Conservation (phyloP, 1,140 invertebrate genomes). For the Drosophila seguyi region DNA sequence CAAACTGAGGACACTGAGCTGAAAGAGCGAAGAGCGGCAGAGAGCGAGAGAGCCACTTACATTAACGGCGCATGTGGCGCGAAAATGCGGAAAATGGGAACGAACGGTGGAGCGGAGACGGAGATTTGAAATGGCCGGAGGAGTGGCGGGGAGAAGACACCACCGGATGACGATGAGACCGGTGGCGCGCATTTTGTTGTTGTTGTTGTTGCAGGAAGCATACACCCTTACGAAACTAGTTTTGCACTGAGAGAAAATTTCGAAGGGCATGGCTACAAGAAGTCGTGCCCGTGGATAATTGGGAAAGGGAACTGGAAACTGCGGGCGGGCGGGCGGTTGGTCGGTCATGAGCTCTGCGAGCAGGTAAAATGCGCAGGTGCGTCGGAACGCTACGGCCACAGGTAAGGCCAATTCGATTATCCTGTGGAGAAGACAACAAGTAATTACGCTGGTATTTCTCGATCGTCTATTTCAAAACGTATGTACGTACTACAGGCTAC, state of each 20-base stretch:
- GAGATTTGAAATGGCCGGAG: conserved; percentile 7
- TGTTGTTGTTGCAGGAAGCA: conserved; percentile 33
- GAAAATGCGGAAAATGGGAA: conserved; percentile 59
- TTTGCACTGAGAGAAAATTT: conserved; percentile 74
- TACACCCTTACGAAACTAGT: conserved; percentile 77
- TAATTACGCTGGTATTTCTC: conserved; percentile 46
- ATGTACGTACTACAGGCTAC: background rate
- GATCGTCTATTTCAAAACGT: conserved; percentile 41
- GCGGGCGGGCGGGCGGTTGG: conserved; percentile 12
- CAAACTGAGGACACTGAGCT: conserved; percentile 26
- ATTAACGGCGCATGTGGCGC: conserved; percentile 76
- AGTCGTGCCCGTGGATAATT: conserved; percentile 43
- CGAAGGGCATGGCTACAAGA: conserved; percentile 7
- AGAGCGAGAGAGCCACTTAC: conserved; percentile 39
- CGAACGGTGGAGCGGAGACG: conserved; percentile 20
- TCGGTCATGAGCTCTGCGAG: background rate
- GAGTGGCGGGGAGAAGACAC: conserved; percentile 13
- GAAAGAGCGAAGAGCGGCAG: conserved; percentile 16
- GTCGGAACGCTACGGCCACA: conserved; percentile 27
- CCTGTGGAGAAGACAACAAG: conserved; percentile 48
- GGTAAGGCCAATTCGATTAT: conserved; percentile 49
- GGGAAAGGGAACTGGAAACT: conserved; percentile 32
- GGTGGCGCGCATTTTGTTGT: conserved; percentile 49
- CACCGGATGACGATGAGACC: conserved; percentile 25
- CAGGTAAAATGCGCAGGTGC: conserved; percentile 68